Conservation (phyloP, 2,113 vertebrate species). For the Emydura subglobosa region DNA sequence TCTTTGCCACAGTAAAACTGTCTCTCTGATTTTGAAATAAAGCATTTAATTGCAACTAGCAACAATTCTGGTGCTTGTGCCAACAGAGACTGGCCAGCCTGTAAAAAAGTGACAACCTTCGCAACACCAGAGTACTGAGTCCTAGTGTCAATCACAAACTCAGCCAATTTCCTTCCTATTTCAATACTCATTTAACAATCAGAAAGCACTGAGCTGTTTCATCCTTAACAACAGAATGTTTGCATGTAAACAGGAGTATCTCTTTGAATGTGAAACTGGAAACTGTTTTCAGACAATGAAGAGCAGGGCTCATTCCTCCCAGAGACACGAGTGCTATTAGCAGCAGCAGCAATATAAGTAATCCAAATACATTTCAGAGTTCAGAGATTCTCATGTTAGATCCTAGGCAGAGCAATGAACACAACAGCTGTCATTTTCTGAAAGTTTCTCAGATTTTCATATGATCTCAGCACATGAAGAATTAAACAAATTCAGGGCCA, state of each 20-base stretch:
- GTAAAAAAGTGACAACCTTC: not conserved
- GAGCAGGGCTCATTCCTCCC: not conserved
- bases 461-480: not conserved
- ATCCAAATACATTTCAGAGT: slow-evolving; percentile 57
- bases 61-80: not conserved
- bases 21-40: slow-evolving; percentile 14
- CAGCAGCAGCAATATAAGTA: not conserved
- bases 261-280: not conserved
- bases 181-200: slow-evolving; percentile 42
- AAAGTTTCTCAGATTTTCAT: slow-evolving; percentile 6
- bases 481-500: not conserved
- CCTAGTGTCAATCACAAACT: not conserved
- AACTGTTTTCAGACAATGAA: slow-evolving; percentile 31
- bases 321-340: slow-evolving; percentile 30
- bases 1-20: slow-evolving; percentile 18
- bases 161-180: slow-evolving; percentile 8
- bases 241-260: slow-evolving; percentile 9
- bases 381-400: not conserved
- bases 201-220: slow-evolving; percentile 45
- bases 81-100: not conserved
- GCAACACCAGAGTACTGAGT: not conserved
- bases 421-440: not conserved
- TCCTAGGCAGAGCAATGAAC: not conserved
- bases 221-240: not conserved
- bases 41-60: slow-evolving; percentile 4